A percentile compares a stretch with the other conserved stretches of the same genome.
Conservation (phyloP, 1,140 invertebrate species). For the Formica exsecta region DNA sequence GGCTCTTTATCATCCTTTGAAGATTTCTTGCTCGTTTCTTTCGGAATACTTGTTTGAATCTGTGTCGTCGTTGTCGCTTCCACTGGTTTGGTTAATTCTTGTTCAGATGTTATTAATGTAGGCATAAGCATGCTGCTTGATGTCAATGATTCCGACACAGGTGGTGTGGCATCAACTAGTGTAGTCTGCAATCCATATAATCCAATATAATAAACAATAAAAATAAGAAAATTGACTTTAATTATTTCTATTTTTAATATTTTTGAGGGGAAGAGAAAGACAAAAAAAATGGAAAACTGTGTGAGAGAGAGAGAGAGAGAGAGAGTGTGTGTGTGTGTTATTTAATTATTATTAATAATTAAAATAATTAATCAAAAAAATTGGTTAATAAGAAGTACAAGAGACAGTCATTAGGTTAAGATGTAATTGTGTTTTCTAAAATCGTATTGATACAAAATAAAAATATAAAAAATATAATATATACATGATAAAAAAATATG, state of each 20-base stretch:
- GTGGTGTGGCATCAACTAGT: constrained; percentile 70
- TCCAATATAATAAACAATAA: neutral
- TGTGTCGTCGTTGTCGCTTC: neutral
- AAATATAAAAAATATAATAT: no score
- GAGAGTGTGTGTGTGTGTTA: no score
- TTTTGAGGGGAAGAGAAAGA: no score
- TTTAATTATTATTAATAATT: no score
- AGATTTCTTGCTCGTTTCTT: constrained; percentile 65
- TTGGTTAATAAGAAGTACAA: no score
- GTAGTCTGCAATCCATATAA: constrained; percentile 64
- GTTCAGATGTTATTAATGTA: constrained; percentile 46
- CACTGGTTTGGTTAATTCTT: constrained; percentile 43
- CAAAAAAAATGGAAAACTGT: no score
- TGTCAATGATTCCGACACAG: constrained; percentile 68
- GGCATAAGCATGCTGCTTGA: constrained; percentile 37
- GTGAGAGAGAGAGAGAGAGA: no score
- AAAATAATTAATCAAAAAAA: no score
- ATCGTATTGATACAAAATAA: no score
- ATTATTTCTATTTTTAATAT: neutral
- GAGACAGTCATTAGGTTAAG: no score
- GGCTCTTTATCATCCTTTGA: constrained; percentile 86
- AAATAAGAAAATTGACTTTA: neutral
- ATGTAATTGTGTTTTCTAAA: no score
- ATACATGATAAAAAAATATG: no score
- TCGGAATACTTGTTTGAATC: neutral